phyloP scores from a whole-genome alignment of 2,888 invertebrate genomes.

The Dichetophora obliterata region DNA sequence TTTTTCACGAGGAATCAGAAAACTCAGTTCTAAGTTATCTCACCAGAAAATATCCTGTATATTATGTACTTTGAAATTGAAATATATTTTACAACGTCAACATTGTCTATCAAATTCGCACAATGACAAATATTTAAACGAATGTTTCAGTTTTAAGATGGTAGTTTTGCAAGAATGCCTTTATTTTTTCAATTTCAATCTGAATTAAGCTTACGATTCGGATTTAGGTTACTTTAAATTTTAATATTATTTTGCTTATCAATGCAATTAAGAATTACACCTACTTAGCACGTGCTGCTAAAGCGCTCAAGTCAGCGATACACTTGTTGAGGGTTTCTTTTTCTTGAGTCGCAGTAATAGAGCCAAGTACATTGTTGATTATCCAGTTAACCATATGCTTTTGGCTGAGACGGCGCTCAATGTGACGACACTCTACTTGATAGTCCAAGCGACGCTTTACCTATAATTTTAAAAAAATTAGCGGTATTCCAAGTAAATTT shows the following conservation, averaged over 20 bases:
- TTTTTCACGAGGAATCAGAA: too few relatives aligned
- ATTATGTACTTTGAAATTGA: too few relatives aligned
- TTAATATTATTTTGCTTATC: constrained; percentile 21
- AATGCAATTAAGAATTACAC: constrained; percentile 24
- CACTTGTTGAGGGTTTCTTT: constrained; percentile 91
- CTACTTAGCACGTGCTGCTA: constrained; percentile 74
- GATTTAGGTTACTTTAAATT: constrained; percentile 20
- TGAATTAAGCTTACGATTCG: neutral
- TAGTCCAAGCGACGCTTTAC: constrained; percentile 92
- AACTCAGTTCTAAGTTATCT: too few relatives aligned
- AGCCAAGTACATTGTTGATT: constrained; percentile 82
- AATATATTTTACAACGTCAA: too few relatives aligned
- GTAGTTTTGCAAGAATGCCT: too few relatives aligned
- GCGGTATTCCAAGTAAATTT: neutral
- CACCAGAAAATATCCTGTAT: too few relatives aligned
- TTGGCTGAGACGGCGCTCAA: constrained; percentile 88
- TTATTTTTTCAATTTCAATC: neutral
- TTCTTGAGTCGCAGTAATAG: constrained; percentile 95
- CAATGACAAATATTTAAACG: too few relatives aligned
- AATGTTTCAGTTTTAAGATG: too few relatives aligned
- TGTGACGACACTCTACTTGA: constrained; percentile 86
- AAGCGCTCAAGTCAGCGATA: constrained; percentile 83
- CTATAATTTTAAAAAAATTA: constrained; percentile 66
- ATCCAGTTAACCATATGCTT: constrained; percentile 97
- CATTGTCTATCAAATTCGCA: too few relatives aligned